Conservation (phyloP, 92 coral and sea anemone genomes). For the Paragorgia papillata region DNA sequence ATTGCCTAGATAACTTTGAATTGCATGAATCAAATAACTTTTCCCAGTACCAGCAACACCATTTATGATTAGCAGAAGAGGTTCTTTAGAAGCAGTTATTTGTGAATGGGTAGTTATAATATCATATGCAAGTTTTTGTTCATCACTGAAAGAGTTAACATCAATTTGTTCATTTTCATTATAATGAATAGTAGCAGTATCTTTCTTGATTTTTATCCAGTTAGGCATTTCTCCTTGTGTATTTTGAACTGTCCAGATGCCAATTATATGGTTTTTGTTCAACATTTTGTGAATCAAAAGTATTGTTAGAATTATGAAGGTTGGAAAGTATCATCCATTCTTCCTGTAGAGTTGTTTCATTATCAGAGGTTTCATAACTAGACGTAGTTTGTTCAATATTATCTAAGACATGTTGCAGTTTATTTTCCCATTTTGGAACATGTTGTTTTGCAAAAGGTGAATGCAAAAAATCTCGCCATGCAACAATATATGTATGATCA, state of each 20-base stretch:
- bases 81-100: constrained; percentile 45
- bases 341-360: constrained; percentile 46
- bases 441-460: constrained; percentile 45
- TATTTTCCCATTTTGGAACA: constrained; percentile 66
- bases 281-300: constrained; percentile 36
- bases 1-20: constrained; percentile 51
- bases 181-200: constrained; percentile 4
- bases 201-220: constrained; percentile 42
- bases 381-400: neutral
- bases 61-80: constrained; percentile 50
- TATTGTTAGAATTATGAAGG: constrained; percentile 37
- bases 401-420: constrained; percentile 41
- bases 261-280: constrained; percentile 50
- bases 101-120: constrained; percentile 47
- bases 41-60: constrained; percentile 64
- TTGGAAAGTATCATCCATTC: constrained; percentile 76
- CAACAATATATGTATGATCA: constrained; percentile 35
- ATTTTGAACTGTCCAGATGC: constrained; percentile 45
- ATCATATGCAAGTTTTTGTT: constrained; percentile 61
- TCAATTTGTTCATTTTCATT: constrained; percentile 33
- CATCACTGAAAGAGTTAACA: constrained; percentile 50
- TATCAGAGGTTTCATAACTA: constrained; percentile 25
- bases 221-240: constrained; percentile 52
- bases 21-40: constrained; percentile 53
- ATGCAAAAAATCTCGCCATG: constrained; percentile 50